Conservation (phyloP, 2,888 invertebrate genomes). For the Perithous albicinctus region DNA sequence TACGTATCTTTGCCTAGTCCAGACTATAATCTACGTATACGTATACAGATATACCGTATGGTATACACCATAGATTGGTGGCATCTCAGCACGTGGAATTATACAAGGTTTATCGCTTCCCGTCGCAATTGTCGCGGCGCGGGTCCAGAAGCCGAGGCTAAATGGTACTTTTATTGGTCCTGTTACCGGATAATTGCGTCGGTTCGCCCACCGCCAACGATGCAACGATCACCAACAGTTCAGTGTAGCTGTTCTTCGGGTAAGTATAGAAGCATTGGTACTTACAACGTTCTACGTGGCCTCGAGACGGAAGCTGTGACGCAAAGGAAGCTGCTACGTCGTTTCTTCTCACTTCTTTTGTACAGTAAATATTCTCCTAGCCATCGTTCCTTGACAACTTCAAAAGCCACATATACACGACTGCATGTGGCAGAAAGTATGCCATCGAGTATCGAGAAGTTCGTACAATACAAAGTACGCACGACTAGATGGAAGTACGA, state of each 20-base stretch:
- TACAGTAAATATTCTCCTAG: background rate
- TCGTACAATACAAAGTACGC: background rate
- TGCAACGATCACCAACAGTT: constrained; percentile 27
- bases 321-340: background rate
- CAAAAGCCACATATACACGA: background rate
- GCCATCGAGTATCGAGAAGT: background rate
- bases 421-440: background rate
- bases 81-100: constrained; percentile 62
- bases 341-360: background rate
- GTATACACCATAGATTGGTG: background rate
- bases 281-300: background rate
- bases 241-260: background rate
- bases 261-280: constrained; percentile 1
- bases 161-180: constrained; percentile 81
- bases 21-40: constrained; percentile 13
- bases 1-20: constrained; percentile 6
- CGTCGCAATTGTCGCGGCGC: constrained; percentile 76
- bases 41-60: background rate
- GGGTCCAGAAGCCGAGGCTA: constrained; percentile 72
- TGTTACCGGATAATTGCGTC: constrained; percentile 78
- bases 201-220: constrained; percentile 74
- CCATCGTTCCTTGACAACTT: background rate
- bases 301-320: constrained; percentile 3
- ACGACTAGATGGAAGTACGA: background rate
- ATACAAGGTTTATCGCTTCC: constrained; percentile 73